These are phyloP conservation scores for Oryzias woworae DNA, from an alignment of 2,113 vertebrate genomes.

Conservation along the genomic window DNA sequence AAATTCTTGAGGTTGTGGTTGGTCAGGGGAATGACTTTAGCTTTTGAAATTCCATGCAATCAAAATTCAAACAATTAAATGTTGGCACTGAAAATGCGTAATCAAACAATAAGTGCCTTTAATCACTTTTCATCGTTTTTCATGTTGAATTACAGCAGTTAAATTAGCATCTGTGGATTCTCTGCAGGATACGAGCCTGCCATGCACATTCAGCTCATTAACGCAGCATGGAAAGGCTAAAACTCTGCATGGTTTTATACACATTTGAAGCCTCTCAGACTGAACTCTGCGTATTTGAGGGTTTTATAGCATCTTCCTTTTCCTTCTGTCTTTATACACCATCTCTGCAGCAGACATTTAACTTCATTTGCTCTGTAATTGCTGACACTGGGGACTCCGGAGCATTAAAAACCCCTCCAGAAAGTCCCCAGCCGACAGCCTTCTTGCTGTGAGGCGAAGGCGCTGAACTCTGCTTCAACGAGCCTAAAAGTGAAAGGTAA, in stretches of 20 bases:
- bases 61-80: slow-evolving; percentile 26
- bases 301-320: not conserved
- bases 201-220: slow-evolving; percentile 15
- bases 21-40: not conserved
- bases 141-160: slow-evolving; percentile 30
- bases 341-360: not conserved
- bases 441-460: not conserved
- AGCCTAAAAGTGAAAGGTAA: too few relatives aligned
- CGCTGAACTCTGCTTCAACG: not conserved
- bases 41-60: slow-evolving; percentile 23
- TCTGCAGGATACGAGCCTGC: not conserved
- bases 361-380: not conserved
- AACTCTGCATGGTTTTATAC: not conserved
- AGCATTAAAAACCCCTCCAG: not conserved
- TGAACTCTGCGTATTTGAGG: not conserved
- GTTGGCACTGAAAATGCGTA: slow-evolving; percentile 10
- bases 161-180: slow-evolving; percentile 7
- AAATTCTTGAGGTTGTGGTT: too few relatives aligned
- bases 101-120: slow-evolving; percentile 5
- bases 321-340: not conserved
- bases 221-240: slow-evolving; percentile 2
- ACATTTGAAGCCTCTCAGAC: not conserved
- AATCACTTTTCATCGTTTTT: slow-evolving; percentile 22
- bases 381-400: not conserved
- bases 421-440: not conserved